Base-by-base conservation (phyloP, 2,888 invertebrate species). In the Hecatera dysodea region DNA sequence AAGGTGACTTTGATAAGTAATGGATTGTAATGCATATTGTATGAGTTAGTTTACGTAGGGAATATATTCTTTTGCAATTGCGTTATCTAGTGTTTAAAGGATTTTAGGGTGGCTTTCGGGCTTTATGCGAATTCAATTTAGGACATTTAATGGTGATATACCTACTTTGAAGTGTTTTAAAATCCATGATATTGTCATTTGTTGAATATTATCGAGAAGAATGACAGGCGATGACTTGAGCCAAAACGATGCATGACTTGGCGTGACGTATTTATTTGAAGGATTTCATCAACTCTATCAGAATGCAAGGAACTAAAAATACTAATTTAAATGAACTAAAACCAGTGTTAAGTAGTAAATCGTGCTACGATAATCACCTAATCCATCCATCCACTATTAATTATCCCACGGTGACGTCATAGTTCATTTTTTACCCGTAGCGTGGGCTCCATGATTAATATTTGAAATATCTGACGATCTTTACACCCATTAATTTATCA, bases 401-500 rank as follows among this genome's bases (percentile, higher is more conserved):
- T 69, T 77, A 72, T 69, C 55, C 33, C 46, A 63, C 73, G 73
- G 68, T 81, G 82, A 75, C 74, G 79, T 80, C 68, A 79, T 74
- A 85, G 73, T 78, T 86, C 66, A 73, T 81, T 81, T 82, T 82
- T 87, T 82, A 74, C 77, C 56, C 77, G 52, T 82, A 80, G 77
- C 78, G 78, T 78, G 68, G 79, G 68, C 39, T 61, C 63, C 36
- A 69, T 86, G 81, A 87, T 86, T 86, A 82, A 85, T 87, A 85
- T 82, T 80, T 80, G 76, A 78, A 77, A 82, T 85, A 86, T 87
- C 85, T 79, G 63, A 65, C 68, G 68, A 83, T 86, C 82, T 83
- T 82, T 77, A 73, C 74, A 67, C 74, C 75, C 83, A 82, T 87
- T 87, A 83, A 86, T 87, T 84, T 85, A 83, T 83, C 74, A 77